phyloP scores from a whole-genome alignment of 37 sponge, comb jelly and placozoan species.

The Cliona cf. orientalis region DNA sequence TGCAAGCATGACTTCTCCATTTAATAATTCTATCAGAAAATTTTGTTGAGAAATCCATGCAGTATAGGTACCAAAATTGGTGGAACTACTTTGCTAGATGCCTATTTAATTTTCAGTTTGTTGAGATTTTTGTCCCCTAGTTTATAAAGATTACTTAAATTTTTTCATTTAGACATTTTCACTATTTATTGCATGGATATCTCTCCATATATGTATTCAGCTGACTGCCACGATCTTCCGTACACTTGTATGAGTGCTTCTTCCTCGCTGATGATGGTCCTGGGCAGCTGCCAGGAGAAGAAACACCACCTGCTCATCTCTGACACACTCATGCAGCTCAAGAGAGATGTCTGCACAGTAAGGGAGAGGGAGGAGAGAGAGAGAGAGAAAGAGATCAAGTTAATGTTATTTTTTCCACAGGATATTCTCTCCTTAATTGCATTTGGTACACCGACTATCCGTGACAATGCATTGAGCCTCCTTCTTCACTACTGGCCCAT shows the following conservation, averaged over 20 bases:
- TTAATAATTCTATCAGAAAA: too few species aligned
- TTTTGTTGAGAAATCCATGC: too few species aligned
- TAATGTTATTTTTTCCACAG: conserved; percentile 2
- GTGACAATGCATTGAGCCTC: conserved; percentile 49
- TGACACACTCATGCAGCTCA: conserved; percentile 69
- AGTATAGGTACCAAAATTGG: too few species aligned
- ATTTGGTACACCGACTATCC: conserved; percentile 36
- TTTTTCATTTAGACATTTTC: too few species aligned
- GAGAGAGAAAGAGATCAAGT: not conserved
- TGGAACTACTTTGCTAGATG: too few species aligned
- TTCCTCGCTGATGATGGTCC: conserved; percentile 50
- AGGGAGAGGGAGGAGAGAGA: not conserved
- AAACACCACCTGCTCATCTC: conserved; percentile 42
- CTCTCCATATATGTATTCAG: too few species aligned
- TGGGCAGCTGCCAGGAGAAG: conserved; percentile 29
- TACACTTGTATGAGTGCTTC: conserved; percentile 16
- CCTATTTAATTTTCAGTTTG: too few species aligned
- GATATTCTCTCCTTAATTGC: conserved; percentile 64
- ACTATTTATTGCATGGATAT: too few species aligned
- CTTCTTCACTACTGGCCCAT: conserved; percentile 73
- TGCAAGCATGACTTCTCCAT: not conserved
- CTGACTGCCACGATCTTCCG: too few species aligned
- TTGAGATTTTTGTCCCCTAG: too few species aligned
- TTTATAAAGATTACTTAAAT: too few species aligned
- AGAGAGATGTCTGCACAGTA: conserved; percentile 67